Conservation (phyloP, 2,113 vertebrate species). For the Cebus imitator region DNA sequence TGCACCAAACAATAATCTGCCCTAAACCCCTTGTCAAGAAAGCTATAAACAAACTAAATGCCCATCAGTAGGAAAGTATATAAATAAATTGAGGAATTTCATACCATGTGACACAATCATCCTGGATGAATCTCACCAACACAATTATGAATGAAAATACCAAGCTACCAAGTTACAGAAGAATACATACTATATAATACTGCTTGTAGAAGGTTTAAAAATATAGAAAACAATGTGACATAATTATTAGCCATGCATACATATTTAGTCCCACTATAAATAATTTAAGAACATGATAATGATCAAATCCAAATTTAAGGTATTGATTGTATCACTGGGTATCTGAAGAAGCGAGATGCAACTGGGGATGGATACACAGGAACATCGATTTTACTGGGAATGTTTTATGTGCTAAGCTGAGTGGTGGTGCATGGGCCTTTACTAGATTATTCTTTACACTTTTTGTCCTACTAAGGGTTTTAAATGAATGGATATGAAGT, state of each 20-base stretch:
- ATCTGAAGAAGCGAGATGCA: neutral
- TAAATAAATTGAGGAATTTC: neutral
- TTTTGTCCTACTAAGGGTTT: neutral
- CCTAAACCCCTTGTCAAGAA: neutral
- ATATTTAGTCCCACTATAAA: neutral
- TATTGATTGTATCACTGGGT: neutral
- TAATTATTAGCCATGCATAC: neutral
- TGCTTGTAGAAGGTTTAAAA: neutral
- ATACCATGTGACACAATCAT: neutral
- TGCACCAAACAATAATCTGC: neutral
- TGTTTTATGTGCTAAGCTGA: neutral
- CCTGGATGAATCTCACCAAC: neutral
- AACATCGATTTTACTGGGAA: neutral
- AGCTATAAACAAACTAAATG: neutral
- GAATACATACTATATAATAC: neutral
- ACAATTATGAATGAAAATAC: neutral
- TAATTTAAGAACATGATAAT: neutral
- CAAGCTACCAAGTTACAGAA: neutral
- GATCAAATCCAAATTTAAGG: neutral
- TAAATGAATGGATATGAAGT: neutral
- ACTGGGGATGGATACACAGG: neutral
- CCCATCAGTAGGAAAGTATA: neutral
- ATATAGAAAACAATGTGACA: neutral
- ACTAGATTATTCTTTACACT: neutral
- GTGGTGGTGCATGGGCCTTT: neutral